Percentiles rank a stretch among this genome's conserved stretches.
These are phyloP conservation scores for Drosophila paranaensis DNA, from an alignment of 2,888 invertebrate species.

Conservation along the genomic window DNA sequence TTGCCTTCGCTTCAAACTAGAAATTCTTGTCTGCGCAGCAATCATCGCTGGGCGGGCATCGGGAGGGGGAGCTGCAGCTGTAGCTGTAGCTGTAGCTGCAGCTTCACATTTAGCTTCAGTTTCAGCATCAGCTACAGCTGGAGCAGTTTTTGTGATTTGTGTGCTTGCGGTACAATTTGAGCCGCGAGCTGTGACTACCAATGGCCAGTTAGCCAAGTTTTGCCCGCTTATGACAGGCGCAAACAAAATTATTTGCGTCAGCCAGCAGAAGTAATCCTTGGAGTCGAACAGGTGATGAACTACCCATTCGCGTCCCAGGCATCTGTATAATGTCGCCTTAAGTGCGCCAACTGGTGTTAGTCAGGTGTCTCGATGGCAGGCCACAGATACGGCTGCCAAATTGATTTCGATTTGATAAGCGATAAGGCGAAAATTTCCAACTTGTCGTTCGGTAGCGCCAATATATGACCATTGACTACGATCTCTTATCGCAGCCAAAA, in stretches of 20 bases:
- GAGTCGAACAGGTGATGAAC: slow-evolving; percentile 66
- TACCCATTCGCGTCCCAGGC: slow-evolving; percentile 36
- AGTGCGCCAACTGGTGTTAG: slow-evolving; percentile 71
- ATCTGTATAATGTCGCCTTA: slow-evolving; percentile 60
- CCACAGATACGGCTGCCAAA: slow-evolving; percentile 59
- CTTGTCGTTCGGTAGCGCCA: slow-evolving; percentile 63
- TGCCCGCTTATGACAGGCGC: slow-evolving; percentile 81
- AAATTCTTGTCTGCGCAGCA: slow-evolving; percentile 74
- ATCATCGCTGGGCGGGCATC: slow-evolving; percentile 63
- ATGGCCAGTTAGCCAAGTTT: slow-evolving; percentile 67
- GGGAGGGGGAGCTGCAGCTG: slow-evolving; percentile 19
- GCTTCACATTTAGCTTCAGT: not conserved
- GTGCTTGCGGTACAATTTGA: slow-evolving; percentile 80
- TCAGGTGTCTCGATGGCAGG: slow-evolving; percentile 73
- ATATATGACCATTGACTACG: slow-evolving; percentile 55
- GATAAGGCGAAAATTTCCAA: slow-evolving; percentile 34
- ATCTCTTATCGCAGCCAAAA: slow-evolving; percentile 30
- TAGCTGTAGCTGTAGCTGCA: slow-evolving; percentile 1
- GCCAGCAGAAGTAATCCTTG: slow-evolving; percentile 36
- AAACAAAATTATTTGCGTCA: slow-evolving; percentile 81
- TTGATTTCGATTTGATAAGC: slow-evolving; percentile 75
- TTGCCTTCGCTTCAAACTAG: slow-evolving; percentile 64
- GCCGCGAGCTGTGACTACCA: slow-evolving; percentile 77
- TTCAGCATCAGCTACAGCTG: slow-evolving; percentile 16
- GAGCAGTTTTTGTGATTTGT: slow-evolving; percentile 70